These are phyloP conservation scores for Drosophila ustulata DNA, from an alignment of 2,888 invertebrate species.

Conservation along the genomic window DNA sequence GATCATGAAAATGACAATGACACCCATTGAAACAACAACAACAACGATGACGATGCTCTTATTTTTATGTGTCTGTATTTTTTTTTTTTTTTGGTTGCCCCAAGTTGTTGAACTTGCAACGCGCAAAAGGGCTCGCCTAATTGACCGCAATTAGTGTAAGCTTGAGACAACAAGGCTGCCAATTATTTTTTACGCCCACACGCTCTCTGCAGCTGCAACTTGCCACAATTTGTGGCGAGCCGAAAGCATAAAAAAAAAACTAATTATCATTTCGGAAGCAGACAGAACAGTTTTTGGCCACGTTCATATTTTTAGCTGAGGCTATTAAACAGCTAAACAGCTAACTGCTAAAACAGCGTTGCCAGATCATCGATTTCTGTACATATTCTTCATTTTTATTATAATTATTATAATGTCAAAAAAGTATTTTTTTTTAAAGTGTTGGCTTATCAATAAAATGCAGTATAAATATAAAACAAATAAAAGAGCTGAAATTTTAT, in stretches of 20 bases:
- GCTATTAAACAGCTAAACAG: neutral
- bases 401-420: too few relatives aligned
- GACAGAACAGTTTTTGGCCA: neutral
- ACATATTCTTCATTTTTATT: too few relatives aligned
- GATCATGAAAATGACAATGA: constrained; percentile 2
- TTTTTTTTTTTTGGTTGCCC: neutral
- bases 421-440: too few relatives aligned
- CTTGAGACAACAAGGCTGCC: constrained; percentile 52
- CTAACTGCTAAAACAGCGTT: too few relatives aligned
- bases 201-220: constrained; percentile 12
- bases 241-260: neutral
- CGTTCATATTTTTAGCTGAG: neutral
- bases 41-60: constrained; percentile 1
- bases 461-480: too few relatives aligned
- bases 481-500: too few relatives aligned
- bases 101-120: constrained; percentile 42
- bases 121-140: constrained; percentile 57
- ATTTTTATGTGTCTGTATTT: too few relatives aligned
- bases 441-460: too few relatives aligned
- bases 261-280: neutral
- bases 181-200: constrained; percentile 28
- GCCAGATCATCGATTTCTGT: too few relatives aligned
- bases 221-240: constrained; percentile 12
- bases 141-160: constrained; percentile 70
- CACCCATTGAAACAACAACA: neutral